Base-by-base conservation (phyloP, 2,888 invertebrate genomes). In the Siphlonurus alternatus region DNA sequence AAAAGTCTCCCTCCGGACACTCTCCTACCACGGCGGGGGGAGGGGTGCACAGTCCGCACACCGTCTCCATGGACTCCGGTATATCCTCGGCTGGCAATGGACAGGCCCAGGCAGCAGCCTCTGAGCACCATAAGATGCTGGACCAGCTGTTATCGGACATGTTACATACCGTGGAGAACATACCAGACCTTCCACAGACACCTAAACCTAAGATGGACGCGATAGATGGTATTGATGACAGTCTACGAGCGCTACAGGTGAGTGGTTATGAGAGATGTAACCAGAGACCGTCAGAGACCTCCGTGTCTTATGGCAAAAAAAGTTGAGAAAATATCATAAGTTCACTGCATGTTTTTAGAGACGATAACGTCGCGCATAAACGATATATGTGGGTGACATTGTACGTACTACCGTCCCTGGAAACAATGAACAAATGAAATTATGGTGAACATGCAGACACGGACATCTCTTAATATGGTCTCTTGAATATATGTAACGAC, bases 51-150 rank as follows among this genome's bases (percentile, higher is more conserved):
- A 86, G 87, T 73, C 86, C 87, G 71, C 83, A 89, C 76, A 88
- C 88, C 72, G 87, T 89, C 75, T 92, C 91, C 77, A 89, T 91
- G 87, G 92, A 92, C 81, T 91, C 90, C 71, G 92, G 92, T 71
- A 92, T 92, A 72, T 89, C 89, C 72, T 88, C 89, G 66, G 73
- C 76, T 67, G 72, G 71, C 59, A 85, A 85, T 76, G 85, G 85
- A 72, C 78, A 74, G 75, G 65, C 74, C 76, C 61, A 75, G 76
- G 64, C 67, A 65, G 65, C 65, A 72, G 67, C 75, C 25, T 66
- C 68, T 19, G 78, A 78, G 69, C 81, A 80, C 68, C 83, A 84
- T 74, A 80, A 82, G 70, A 89, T 89, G 79, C 83, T 91, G 73
- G 90, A 91, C 81, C 88, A 88, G 75, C 82, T 90, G 72, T 83